Conservation (phyloP, 1,140 invertebrate species). For the Neodiprion fabricii region DNA sequence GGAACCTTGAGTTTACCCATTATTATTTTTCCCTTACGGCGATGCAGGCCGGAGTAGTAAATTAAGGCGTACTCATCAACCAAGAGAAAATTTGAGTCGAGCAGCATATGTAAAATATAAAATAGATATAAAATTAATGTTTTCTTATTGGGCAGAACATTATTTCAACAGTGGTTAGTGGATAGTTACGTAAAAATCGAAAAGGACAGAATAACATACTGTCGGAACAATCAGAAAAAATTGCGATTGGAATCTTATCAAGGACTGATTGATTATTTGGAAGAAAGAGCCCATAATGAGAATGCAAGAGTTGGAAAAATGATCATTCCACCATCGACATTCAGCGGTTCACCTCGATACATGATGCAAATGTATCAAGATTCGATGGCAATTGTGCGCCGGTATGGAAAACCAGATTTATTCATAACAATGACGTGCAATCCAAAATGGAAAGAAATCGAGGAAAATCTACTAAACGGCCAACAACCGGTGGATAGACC, state of each 20-base stretch:
- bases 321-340: constrained; percentile 48
- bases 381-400: constrained; percentile 53
- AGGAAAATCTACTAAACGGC: constrained; percentile 39
- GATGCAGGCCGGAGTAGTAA: no score
- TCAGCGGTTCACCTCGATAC: constrained; percentile 46
- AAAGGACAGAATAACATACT: no score
- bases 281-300: constrained; percentile 10
- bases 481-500: constrained; percentile 46
- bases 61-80: no score
- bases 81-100: no score
- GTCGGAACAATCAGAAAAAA: neutral
- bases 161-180: no score
- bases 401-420: constrained; percentile 49
- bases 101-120: no score
- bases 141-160: no score
- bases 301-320: constrained; percentile 27
- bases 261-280: constrained; percentile 26
- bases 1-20: no score
- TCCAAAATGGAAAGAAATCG: constrained; percentile 56
- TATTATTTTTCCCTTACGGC: no score
- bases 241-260: constrained; percentile 17
- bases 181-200: no score
- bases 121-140: no score
- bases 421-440: constrained; percentile 57
- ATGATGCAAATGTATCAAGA: constrained; percentile 56